Evolutionary conservation across 2,888 invertebrate species (phyloP).

Genomic region (Apotomis betuletana): DNA sequence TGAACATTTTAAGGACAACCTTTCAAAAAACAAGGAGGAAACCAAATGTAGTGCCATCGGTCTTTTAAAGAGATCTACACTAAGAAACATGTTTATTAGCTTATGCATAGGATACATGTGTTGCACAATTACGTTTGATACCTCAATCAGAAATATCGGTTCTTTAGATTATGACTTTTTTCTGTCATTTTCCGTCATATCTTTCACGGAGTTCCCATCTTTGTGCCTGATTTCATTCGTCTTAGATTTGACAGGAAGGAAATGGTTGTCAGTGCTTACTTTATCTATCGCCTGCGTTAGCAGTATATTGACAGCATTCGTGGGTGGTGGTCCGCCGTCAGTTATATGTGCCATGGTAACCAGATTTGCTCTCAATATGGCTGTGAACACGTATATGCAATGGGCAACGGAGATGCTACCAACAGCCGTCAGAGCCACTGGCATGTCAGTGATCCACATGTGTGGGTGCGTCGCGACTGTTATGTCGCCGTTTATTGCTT

Average conservation of each 20-base stretch:
- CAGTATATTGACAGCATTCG: conserved; percentile 59
- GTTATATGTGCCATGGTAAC: conserved; percentile 65
- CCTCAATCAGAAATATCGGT: conserved; percentile 62
- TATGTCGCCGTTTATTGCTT: conserved; percentile 69
- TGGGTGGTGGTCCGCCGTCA: conserved; percentile 58
- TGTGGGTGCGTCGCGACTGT: conserved; percentile 63
- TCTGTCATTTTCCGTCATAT: conserved; percentile 66
- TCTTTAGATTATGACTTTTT: conserved; percentile 66
- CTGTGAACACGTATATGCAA: conserved; percentile 58
- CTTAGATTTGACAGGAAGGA: conserved; percentile 65
- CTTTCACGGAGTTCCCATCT: conserved; percentile 69
- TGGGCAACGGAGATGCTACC: conserved; percentile 72
- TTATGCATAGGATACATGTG: conserved; percentile 63
- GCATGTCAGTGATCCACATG: conserved; percentile 62
- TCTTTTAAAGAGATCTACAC: conserved; percentile 56
- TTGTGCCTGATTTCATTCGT: conserved; percentile 61
- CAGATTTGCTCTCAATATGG: conserved; percentile 66
- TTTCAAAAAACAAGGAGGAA: conserved; percentile 45
- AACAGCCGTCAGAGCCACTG: conserved; percentile 65
- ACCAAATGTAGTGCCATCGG: conserved; percentile 53
- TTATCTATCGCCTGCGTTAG: conserved; percentile 55
- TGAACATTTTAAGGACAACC: conserved; percentile 56
- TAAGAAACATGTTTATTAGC: conserved; percentile 60
- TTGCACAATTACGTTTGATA: conserved; percentile 61
- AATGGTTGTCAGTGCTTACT: conserved; percentile 54